Percentiles rank a stretch among this genome's conserved stretches.
These are phyloP conservation scores for Drosophila miranda DNA, from an alignment of 1,140 invertebrate genomes.

Conservation along the genomic window DNA sequence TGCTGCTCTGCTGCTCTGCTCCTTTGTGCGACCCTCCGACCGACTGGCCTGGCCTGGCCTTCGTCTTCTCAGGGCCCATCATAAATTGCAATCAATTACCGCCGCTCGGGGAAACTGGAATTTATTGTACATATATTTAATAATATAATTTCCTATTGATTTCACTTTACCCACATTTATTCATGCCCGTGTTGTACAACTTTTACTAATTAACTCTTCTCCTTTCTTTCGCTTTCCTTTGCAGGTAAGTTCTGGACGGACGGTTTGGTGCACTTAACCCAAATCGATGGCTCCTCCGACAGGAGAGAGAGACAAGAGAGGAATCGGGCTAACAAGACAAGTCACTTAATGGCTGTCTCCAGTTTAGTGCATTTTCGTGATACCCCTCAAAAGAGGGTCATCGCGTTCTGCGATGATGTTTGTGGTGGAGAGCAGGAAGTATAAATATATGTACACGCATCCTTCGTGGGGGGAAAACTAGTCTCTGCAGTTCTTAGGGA, in stretches of 20 bases:
- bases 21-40: constrained; percentile 24
- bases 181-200: constrained; percentile 20
- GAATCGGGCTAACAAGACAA: constrained; percentile 52
- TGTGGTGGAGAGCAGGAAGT: too few species aligned
- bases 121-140: constrained; percentile 15
- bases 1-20: not conserved
- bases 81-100: constrained; percentile 79
- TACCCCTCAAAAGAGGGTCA: too few species aligned
- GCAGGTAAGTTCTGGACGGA: constrained; percentile 66
- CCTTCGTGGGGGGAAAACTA: too few species aligned
- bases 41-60: constrained; percentile 16
- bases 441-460: too few species aligned
- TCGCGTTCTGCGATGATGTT: too few species aligned
- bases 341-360: constrained; percentile 52
- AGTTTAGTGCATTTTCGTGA: constrained; percentile 36
- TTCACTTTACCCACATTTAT: constrained; percentile 3
- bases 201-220: constrained; percentile 62
- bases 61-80: constrained; percentile 38
- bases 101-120: not conserved
- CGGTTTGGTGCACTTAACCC: constrained; percentile 39
- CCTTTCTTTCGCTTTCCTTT: constrained; percentile 39
- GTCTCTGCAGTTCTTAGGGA: too few species aligned
- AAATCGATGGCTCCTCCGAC: constrained; percentile 45
- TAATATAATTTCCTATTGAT: constrained; percentile 29
- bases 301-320: not conserved